Conservation (phyloP, 2,113 vertebrate species). For the Calyptomena viridis region DNA sequence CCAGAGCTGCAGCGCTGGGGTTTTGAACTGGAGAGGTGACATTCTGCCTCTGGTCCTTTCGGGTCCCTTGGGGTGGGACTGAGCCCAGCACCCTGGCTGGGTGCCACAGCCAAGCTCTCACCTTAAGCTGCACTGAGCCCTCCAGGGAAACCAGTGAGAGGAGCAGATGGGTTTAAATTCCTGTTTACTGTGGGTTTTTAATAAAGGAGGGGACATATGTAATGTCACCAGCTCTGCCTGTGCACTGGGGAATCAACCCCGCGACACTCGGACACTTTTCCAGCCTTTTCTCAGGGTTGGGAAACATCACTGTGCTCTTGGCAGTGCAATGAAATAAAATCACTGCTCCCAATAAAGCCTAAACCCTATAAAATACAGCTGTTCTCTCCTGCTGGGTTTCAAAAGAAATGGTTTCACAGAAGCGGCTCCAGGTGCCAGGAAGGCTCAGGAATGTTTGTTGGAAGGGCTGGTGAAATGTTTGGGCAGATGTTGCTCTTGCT, state of each 20-base stretch:
- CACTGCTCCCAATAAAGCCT: not conserved
- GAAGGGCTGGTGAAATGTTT: not conserved
- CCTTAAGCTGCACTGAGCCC: not conserved
- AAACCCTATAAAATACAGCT: constrained; percentile 18
- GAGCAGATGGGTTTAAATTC: not conserved
- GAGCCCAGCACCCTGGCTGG: not conserved
- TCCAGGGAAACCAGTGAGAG: not conserved
- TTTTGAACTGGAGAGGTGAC: not conserved
- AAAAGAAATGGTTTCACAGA: not conserved
- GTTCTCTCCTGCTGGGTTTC: not conserved
- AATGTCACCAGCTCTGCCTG: not conserved
- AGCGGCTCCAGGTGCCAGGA: not conserved
- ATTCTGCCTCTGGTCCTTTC: not conserved
- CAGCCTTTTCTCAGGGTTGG: not conserved
- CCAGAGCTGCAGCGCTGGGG: not conserved
- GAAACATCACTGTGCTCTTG: not conserved
- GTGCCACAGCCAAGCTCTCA: not conserved
- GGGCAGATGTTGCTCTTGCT: constrained; percentile 1
- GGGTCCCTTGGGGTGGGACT: accelerated
- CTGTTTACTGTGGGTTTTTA: not conserved
- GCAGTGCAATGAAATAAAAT: not conserved
- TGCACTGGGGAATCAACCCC: not conserved
- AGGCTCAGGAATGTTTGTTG: not conserved
- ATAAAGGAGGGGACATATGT: not conserved
- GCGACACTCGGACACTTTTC: not conserved